Evolutionary conservation across 64 coral and sea anemone genomes (phyloP).

Genomic region (Montipora capricornis): DNA sequence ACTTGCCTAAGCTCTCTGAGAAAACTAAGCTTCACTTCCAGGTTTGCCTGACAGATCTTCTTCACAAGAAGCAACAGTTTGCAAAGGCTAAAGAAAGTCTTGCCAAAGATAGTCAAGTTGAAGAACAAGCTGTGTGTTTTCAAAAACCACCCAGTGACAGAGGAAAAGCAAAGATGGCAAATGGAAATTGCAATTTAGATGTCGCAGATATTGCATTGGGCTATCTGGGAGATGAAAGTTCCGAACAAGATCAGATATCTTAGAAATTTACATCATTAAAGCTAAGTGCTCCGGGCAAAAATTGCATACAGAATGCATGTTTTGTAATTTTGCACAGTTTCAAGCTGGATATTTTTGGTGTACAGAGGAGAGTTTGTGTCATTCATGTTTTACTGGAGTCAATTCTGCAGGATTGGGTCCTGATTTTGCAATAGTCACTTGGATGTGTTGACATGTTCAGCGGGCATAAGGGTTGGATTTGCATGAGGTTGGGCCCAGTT

Average conservation of each 20-base stretch:
- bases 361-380: too few relatives aligned
- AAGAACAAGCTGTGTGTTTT: constrained; percentile 15
- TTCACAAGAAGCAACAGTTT: constrained; percentile 42
- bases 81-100: constrained; percentile 70
- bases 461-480: too few relatives aligned
- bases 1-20: constrained; percentile 60
- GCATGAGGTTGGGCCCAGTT: too few relatives aligned
- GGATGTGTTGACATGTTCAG: too few relatives aligned
- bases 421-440: too few relatives aligned
- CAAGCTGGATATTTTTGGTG: too few relatives aligned
- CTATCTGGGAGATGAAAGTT: constrained; percentile 36
- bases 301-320: too few relatives aligned
- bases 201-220: background rate
- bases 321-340: too few relatives aligned
- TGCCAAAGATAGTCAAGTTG: constrained; percentile 17
- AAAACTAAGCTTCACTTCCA: constrained; percentile 80
- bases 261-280: background rate
- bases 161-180: background rate
- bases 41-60: constrained; percentile 72
- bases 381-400: too few relatives aligned
- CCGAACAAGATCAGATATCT: background rate
- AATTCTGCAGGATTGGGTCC: too few relatives aligned
- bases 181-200: background rate
- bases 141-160: background rate
- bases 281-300: too few relatives aligned